Percentiles rank a stretch among this genome's conserved stretches.
phyloP scores from a whole-genome alignment of 1,140 invertebrate genomes.

The Cydia pomonella region DNA sequence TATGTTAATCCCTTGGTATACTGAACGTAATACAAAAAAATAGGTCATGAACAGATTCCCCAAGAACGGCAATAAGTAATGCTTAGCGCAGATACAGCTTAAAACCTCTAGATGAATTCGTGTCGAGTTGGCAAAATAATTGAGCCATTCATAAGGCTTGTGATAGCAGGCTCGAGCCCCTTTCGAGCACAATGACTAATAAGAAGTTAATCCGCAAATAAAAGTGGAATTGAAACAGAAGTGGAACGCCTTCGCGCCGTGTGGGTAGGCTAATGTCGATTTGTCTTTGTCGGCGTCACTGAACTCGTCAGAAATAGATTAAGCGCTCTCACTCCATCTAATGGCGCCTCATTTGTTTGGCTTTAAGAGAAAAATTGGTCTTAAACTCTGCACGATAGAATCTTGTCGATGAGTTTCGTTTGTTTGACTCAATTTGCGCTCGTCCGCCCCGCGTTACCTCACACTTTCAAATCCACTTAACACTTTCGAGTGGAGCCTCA shows the following conservation, averaged over 20 bases:
- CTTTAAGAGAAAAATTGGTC: slow-evolving; percentile 80
- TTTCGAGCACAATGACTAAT: slow-evolving; percentile 76
- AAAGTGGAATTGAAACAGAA: slow-evolving; percentile 80
- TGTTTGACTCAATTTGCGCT: slow-evolving; percentile 69
- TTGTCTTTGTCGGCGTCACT: slow-evolving; percentile 80
- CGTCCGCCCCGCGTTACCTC: slow-evolving; percentile 45
- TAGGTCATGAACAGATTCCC: slow-evolving; percentile 34
- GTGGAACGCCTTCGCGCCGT: slow-evolving; percentile 75
- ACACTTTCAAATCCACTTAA: slow-evolving; percentile 66
- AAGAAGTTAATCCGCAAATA: slow-evolving; percentile 81
- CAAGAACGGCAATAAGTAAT: slow-evolving; percentile 59
- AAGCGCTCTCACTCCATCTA: slow-evolving; percentile 80
- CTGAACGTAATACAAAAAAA: slow-evolving; percentile 43
- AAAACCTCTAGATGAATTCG: slow-evolving; percentile 63
- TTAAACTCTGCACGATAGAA: slow-evolving; percentile 74
- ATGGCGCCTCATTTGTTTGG: slow-evolving; percentile 80
- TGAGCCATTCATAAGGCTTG: slow-evolving; percentile 79
- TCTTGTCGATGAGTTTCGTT: slow-evolving; percentile 76
- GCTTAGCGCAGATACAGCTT: slow-evolving; percentile 49
- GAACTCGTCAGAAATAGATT: slow-evolving; percentile 81
- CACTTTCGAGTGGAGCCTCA: slow-evolving; percentile 58
- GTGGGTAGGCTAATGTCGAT: slow-evolving; percentile 80
- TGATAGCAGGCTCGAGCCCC: slow-evolving; percentile 66
- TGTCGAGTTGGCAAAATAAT: slow-evolving; percentile 73
- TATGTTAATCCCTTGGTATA: slow-evolving; percentile 32